Evolutionary conservation across 2,888 invertebrate genomes (phyloP), one percentile per base, ranked within the genome.

Genomic region (Hartigia nigra): DNA sequence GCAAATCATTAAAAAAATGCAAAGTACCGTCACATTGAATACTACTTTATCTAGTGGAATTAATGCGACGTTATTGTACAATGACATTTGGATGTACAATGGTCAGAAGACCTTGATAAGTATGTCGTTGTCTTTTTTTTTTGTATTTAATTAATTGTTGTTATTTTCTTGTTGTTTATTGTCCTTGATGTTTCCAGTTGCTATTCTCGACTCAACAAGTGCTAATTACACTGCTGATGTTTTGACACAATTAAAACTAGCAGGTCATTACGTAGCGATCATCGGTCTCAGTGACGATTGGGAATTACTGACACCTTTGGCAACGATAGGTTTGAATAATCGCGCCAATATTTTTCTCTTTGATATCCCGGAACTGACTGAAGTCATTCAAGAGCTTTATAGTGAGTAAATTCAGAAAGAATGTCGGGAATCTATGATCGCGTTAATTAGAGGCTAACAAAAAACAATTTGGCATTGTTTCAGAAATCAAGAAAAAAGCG

Each of bases 311-410:
- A 74, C 82, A 74, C 82, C 85, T 11, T 32, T 84, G 69, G 82
- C 85, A 12, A 85, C 87, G 11, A 82, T 85, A 31, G 85, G 85
- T n/a, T 81, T 82, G 69, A 83, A 87, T 76, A 80, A 81, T 37
- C 82, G 83, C 70, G 79, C 81, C 34, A 85, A 86, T 82, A 78
- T 86, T 35, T 86, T 84, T 74, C 81, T 87, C 39, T 82, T 86
- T 70, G 75, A 84, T 34, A 78, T 77, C 9, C 32, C 74, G 14
- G 83, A 84, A 79, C 78, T 87, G 31, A 77, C 79, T 37, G 76
- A 36, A 23, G 79, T 86, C 12, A 74, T 83, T n/a, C 31, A 77
- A 14, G 82, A 84, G 76, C 75, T 87, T 5, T 75, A 80, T 70
- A 79, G 87, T 86, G 77, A 82, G 78, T 70, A 70, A 74, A 12